These are phyloP conservation scores for Anorthoa munda DNA, from an alignment of 2,888 invertebrate genomes.

Conservation along the genomic window DNA sequence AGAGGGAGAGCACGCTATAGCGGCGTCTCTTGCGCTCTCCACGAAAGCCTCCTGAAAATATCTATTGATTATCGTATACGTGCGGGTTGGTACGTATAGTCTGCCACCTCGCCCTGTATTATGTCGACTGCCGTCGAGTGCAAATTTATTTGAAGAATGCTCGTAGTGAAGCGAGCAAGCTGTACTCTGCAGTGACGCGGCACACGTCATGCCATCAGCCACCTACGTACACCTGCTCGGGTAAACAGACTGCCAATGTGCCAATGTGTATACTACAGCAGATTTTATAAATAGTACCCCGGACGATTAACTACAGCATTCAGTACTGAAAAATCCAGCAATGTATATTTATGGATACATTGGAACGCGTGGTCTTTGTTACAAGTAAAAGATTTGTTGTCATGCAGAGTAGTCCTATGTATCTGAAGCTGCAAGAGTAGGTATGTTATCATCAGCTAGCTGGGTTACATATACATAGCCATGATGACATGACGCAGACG, in stretches of 20 bases:
- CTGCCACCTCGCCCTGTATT: conserved; percentile 84
- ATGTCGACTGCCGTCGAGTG: conserved; percentile 85
- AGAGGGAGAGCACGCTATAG: conserved; percentile 83
- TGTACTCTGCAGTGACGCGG: conserved; percentile 70
- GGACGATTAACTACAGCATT: conserved; percentile 72
- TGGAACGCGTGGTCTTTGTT: conserved; percentile 31
- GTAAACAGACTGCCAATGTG: conserved; percentile 73
- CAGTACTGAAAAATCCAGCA: conserved; percentile 58
- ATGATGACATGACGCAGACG: conserved; percentile 76
- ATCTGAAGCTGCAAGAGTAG: conserved; percentile 38
- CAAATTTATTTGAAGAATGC: conserved; percentile 90
- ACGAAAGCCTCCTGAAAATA: conserved; percentile 91
- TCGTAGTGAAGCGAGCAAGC: conserved; percentile 67
- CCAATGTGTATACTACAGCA: conserved; percentile 67
- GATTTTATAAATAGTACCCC: conserved; percentile 73
- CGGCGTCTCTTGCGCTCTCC: conserved; percentile 81
- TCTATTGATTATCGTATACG: conserved; percentile 90
- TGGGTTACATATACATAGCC: conserved; percentile 66
- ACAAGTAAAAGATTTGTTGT: conserved; percentile 18
- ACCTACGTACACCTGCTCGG: conserved; percentile 70
- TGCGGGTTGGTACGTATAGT: conserved; percentile 84
- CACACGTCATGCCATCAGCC: conserved; percentile 74
- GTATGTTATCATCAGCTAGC: conserved; percentile 63
- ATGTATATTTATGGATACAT: conserved; percentile 13
- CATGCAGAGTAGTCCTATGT: conserved; percentile 15